Evolutionary conservation across 2,888 invertebrate species (phyloP).

Genomic region (Parascotia fuliginaria): DNA sequence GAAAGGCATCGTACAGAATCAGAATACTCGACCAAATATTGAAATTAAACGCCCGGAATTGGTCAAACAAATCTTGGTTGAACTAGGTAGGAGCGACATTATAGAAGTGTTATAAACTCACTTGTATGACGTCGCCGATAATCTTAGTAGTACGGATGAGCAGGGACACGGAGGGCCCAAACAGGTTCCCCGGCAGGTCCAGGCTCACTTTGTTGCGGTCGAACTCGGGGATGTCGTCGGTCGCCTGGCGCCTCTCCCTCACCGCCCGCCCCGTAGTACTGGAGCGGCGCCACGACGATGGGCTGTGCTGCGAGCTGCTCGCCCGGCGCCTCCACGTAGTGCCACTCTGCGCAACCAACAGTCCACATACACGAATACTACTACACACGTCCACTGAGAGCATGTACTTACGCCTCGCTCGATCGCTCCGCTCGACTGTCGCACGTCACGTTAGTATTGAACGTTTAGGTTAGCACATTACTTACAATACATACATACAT

Average conservation of each 20-base stretch:
- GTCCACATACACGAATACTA: no score
- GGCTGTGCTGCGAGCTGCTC: conserved; percentile 21
- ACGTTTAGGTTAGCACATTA: no score
- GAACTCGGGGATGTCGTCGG: conserved; percentile 86
- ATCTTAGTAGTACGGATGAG: conserved; percentile 88
- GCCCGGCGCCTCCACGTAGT: conserved; percentile 63
- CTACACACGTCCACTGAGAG: no score
- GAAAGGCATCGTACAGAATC: no score
- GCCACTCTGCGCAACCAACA: conserved; percentile 65
- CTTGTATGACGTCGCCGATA: conserved; percentile 88
- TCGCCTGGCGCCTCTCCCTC: conserved; percentile 46
- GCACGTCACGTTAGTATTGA: no score
- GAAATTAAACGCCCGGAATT: no score
- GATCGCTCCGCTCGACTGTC: neutral
- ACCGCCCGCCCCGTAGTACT: conserved; percentile 15
- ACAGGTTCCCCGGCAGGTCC: conserved; percentile 88
- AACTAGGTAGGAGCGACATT: neutral
- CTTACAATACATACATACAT: no score
- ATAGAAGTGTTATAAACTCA: conserved; percentile 44
- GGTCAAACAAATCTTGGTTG: no score
- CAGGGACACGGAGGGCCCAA: conserved; percentile 89
- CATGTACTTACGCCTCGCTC: no score
- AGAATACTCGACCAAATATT: no score
- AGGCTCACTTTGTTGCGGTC: conserved; percentile 88
- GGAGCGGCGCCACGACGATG: conserved; percentile 1